Conservation (phyloP, 2,797 vertebrate genomes). For the Eremophila alpestris region DNA sequence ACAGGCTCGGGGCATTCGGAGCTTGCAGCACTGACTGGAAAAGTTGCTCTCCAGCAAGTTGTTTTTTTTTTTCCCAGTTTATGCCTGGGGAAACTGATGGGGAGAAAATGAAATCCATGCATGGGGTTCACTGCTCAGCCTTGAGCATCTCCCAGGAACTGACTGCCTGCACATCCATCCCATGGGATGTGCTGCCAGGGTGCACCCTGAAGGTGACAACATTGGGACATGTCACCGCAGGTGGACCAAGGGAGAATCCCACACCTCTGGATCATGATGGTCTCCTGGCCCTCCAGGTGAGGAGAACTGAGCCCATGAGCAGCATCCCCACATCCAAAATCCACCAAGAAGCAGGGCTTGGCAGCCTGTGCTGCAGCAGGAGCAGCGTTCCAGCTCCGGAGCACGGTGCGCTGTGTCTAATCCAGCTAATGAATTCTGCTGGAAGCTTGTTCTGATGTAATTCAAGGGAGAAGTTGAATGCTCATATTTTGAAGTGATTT, state of each 20-base stretch:
- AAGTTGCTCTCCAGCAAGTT: neutral
- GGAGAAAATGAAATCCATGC: neutral
- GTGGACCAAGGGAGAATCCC: neutral
- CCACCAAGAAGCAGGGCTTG: fast-evolving
- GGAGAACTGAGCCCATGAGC: neutral
- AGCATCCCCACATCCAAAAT: neutral
- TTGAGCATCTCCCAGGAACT: neutral
- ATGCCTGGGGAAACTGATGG: neutral
- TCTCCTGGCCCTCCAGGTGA: neutral
- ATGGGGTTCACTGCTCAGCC: neutral
- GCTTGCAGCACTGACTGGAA: neutral
- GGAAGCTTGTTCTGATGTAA: neutral
- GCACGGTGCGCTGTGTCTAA: neutral
- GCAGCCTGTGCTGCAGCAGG: neutral
- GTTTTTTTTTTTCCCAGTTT: too few species aligned
- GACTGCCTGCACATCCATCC: neutral
- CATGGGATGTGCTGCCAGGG: neutral
- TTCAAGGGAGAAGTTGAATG: neutral
- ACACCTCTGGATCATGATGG: neutral
- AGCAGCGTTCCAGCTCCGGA: neutral
- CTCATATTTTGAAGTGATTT: neutral
- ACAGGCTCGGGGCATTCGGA: fast-evolving
- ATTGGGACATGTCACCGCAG: fast-evolving
- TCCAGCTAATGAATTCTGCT: constrained; percentile 6
- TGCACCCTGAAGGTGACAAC: fast-evolving